Percentiles rank a stretch among this genome's conserved stretches.
Evolutionary conservation across 2,113 vertebrate genomes (phyloP).

Genomic region (Scomber japonicus): DNA sequence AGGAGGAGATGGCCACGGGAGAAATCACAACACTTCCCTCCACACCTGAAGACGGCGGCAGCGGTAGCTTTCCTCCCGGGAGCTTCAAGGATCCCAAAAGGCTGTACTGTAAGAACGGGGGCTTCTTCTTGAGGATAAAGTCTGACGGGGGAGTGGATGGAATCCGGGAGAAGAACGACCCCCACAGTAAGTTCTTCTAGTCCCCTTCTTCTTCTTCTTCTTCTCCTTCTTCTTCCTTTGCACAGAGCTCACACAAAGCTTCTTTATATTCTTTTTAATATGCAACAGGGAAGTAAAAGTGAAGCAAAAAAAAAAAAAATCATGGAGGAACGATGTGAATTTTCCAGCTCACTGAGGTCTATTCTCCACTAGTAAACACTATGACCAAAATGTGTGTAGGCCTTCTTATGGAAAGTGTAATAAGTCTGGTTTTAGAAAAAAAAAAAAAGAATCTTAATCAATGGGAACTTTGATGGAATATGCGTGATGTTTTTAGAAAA

Average conservation of each 20-base stretch:
- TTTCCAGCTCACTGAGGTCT: constrained; percentile 68
- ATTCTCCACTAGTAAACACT: constrained; percentile 38
- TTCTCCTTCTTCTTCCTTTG: constrained; percentile 14
- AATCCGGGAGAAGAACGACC: constrained; percentile 94
- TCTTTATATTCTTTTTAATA: constrained; percentile 64
- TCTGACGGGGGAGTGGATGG: constrained; percentile 94
- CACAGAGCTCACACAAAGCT: constrained; percentile 60
- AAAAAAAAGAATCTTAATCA: constrained; percentile 19
- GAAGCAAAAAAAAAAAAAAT: constrained; percentile 25
- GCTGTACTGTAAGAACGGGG: constrained; percentile 97
- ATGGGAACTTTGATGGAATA: constrained; percentile 43
- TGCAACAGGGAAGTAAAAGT: constrained; percentile 51
- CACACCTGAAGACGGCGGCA: constrained; percentile 86
- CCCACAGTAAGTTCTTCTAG: constrained; percentile 89
- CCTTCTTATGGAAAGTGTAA: constrained; percentile 60
- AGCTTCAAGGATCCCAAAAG: constrained; percentile 95
- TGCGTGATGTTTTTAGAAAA: constrained; percentile 43
- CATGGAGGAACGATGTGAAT: constrained; percentile 49
- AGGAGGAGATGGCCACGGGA: constrained; percentile 87
- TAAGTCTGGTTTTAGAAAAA: neutral
- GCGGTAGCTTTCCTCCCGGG: constrained; percentile 89
- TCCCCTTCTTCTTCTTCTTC: neutral
- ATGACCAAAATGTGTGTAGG: constrained; percentile 15
- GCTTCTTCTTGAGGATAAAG: constrained; percentile 94
- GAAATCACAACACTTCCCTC: constrained; percentile 91